Evolutionary conservation across 64 coral and sea anemone species (phyloP).

Genomic region (Actinia equina): DNA sequence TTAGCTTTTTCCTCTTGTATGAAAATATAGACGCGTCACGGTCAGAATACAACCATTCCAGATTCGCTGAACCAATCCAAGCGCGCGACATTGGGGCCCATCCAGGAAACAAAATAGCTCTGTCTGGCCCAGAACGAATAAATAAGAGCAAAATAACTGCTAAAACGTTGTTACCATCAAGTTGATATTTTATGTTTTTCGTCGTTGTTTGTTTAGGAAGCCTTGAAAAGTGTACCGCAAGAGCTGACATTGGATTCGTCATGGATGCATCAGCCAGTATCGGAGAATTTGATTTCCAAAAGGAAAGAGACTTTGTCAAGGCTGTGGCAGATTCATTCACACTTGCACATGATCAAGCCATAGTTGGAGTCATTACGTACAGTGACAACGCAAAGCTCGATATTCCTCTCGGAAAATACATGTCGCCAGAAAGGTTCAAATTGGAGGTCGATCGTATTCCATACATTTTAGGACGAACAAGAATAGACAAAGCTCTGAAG

Average conservation of each 20-base stretch:
- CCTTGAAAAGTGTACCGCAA: neutral
- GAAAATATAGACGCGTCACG: no score
- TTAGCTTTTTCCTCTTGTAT: no score
- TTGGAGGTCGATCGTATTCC: slow-evolving; percentile 65
- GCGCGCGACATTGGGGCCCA: no score
- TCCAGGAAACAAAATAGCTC: no score
- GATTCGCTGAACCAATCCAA: no score
- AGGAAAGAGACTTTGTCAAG: slow-evolving; percentile 22
- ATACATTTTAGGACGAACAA: slow-evolving; percentile 59
- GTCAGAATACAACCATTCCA: no score
- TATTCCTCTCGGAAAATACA: slow-evolving; percentile 50
- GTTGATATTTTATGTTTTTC: no score
- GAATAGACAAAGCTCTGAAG: slow-evolving; percentile 63
- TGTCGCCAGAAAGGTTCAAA: slow-evolving; percentile 46
- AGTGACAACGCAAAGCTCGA: slow-evolving; percentile 62
- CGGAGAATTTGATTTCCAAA: slow-evolving; percentile 43
- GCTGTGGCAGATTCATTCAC: slow-evolving; percentile 49
- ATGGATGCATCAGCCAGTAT: slow-evolving; percentile 72
- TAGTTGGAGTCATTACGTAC: slow-evolving; percentile 53
- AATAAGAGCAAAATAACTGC: neutral
- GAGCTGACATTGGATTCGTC: slow-evolving; percentile 69
- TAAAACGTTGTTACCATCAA: no score
- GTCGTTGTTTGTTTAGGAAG: neutral
- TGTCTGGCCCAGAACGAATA: neutral
- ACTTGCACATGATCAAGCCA: slow-evolving; percentile 26